Percentiles rank a stretch among this genome's conserved stretches.
Conservation (phyloP, 1,140 invertebrate genomes). For the Eufriesea mexicana region DNA sequence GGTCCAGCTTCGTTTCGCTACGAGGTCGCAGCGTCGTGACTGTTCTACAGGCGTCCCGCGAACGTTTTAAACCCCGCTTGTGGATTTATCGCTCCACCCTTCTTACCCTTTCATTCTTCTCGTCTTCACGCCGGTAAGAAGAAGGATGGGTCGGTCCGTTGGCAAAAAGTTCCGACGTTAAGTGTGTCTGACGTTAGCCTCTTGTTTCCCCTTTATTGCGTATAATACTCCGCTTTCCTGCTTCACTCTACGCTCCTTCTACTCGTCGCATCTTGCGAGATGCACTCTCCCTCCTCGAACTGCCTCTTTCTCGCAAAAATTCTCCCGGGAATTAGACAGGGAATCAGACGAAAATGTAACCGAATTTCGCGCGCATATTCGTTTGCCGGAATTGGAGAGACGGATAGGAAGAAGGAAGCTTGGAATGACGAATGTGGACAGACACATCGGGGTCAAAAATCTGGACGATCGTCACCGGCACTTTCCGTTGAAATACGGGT, state of each 20-base stretch:
- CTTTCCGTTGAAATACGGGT: too few relatives aligned
- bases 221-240: conserved; percentile 58
- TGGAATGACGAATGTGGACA: neutral
- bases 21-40: conserved; percentile 32
- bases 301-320: neutral
- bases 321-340: neutral
- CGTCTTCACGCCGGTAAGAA: conserved; percentile 22
- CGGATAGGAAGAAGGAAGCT: neutral
- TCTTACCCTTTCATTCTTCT: conserved; percentile 38
- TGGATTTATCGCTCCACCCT: conserved; percentile 44
- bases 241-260: neutral
- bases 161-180: conserved; percentile 68
- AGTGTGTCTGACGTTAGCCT: conserved; percentile 68
- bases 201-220: conserved; percentile 65
- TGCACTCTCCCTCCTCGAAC: too few relatives aligned
- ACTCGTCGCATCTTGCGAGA: too few relatives aligned
- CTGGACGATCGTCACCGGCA: too few relatives aligned
- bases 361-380: neutral
- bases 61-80: conserved; percentile 65
- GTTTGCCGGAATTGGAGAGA: too few relatives aligned
- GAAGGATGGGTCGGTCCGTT: conserved; percentile 31
- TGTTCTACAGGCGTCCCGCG: conserved; percentile 62
- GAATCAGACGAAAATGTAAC: neutral
- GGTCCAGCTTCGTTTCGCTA: conserved; percentile 35
- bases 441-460: neutral